Evolutionary conservation across 1,140 invertebrate genomes (phyloP), one percentile per base, ranked within the genome.

Genomic region (Augochlora pura): DNA sequence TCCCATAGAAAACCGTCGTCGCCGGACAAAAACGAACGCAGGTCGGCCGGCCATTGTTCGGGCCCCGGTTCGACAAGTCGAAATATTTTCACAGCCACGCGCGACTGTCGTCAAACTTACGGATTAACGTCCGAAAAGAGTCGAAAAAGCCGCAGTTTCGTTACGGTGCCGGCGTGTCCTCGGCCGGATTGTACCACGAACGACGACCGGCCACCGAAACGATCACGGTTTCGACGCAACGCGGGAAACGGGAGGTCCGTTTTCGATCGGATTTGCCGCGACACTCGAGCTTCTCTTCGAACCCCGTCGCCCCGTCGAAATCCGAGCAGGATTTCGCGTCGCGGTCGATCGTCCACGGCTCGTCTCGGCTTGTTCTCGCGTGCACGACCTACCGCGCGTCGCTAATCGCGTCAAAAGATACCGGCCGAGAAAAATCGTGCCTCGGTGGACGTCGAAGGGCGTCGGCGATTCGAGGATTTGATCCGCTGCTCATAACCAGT

Each of bases 61-160:
- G 59, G 82, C 78, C 79, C 74, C 60, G 80, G 71, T 32, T 4
- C 66, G 67, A 77, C 82, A 78, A 84, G 73, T 83, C 81, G 52
- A 89, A 88, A 88, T 88, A 89, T 89, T 89, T 89, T 88, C 86
- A 87, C 84, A 86, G 84, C 71, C 83, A 90, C 82, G 84, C 83
- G 85, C 84, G 83, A 32, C 85, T 66, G 84, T 88, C 87, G 87
- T 88, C 71, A 71, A 52, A 83, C 78, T 77, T 32, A 23, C 52
- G 84, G 84, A 84, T 89, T 86, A 86, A 9, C 49, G 59, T 38
- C 21, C n/a, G n/a, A 10, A 70, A 70, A 38, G 38, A 52, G 5
- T 5, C 49, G 46, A 1, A 18, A 52, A 52, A 16, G 49, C 14
- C 49, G 49, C 14, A 16, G 49, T 14, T 14, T 14, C 16, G 42